A percentile compares a stretch with the other conserved stretches of the same genome.
Evolutionary conservation across 1,140 invertebrate genomes (phyloP).

Genomic region (Papilio machaon): DNA sequence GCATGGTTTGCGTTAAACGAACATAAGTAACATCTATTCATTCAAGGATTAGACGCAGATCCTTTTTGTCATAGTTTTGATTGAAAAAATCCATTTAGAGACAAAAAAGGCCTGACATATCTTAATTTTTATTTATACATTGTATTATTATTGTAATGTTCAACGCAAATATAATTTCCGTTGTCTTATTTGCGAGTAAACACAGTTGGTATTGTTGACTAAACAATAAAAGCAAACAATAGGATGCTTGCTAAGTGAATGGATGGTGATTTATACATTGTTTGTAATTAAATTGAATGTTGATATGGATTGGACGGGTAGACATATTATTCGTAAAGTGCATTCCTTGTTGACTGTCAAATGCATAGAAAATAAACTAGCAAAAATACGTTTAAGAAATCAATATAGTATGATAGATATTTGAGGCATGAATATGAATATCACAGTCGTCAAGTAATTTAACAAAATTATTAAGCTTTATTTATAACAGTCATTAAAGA

Average conservation of each 20-base stretch:
- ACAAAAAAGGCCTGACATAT: not conserved
- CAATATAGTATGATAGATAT: not conserved
- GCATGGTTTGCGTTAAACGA: not conserved
- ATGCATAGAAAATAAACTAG: not conserved
- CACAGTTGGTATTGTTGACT: slow-evolving; percentile 4
- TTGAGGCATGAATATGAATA: too few species aligned
- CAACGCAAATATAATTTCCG: not conserved
- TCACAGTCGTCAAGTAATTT: too few species aligned
- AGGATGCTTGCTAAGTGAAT: not conserved
- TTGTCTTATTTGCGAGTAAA: slow-evolving; percentile 8
- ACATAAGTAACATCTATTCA: not conserved
- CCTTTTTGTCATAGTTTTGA: not conserved
- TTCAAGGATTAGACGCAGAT: not conserved
- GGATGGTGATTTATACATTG: not conserved
- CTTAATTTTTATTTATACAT: not conserved
- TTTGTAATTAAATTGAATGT: slow-evolving; percentile 6
- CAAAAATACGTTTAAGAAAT: not conserved
- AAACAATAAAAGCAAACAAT: not conserved
- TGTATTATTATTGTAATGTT: not conserved
- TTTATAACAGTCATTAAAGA: not conserved
- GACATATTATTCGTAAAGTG: not conserved
- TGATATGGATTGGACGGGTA: not conserved
- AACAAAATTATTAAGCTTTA: not conserved
- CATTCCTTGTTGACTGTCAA: not conserved
- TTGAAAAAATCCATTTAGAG: not conserved